Base-by-base conservation (phyloP, 2,888 invertebrate genomes). In the Himalopsyche tibetana region DNA sequence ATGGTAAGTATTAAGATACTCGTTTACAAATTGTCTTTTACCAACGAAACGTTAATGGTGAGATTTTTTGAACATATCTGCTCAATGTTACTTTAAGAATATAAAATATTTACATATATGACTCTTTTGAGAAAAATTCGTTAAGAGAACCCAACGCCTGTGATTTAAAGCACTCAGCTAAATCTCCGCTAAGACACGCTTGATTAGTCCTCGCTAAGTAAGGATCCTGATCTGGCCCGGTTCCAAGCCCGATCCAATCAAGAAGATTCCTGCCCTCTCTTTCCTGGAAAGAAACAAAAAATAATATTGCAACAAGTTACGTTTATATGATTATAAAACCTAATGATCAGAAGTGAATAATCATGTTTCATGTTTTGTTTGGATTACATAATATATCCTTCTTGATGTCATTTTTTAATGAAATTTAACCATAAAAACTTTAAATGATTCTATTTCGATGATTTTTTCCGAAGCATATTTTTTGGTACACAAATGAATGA, bases 151-250 rank as follows among this genome's bases (percentile, higher is more conserved):
- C 93, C 82, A 97, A 91, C 0, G 97, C 97, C 89, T 96, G 95
- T 0, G 96, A 97, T 90, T 97, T 97, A 90, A 97, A 97, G 90
- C 97, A 97, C 90, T 97, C 97, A 0, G 96, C 96, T n/a, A 97
- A 92, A 90, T 97, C 97, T 5, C 97, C 97, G 88, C 94, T 95
- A 85, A 97, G 92, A 89, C 97, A 97, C 88, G 95, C 96, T 88
- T 95, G 93, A 85, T 97, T 97, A 0, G 95, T 94, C 90, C 94
- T 95, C 82, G 96, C 95, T 89, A 97, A 92, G 91, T 96, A 97
- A 0, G 97, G 96, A 91, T 97, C 97, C 82, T 95, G 95, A 89
- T 96, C 95, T 88, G 93, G 92, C 74, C 94, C 95, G 6, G 96
- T 96, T 15, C 97, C 97, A 74, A 97, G 92, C 12, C 97, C 97